These are phyloP conservation scores for Erethizon dorsatum DNA, from an alignment of 2,797 vertebrate genomes.

Conservation along the genomic window DNA sequence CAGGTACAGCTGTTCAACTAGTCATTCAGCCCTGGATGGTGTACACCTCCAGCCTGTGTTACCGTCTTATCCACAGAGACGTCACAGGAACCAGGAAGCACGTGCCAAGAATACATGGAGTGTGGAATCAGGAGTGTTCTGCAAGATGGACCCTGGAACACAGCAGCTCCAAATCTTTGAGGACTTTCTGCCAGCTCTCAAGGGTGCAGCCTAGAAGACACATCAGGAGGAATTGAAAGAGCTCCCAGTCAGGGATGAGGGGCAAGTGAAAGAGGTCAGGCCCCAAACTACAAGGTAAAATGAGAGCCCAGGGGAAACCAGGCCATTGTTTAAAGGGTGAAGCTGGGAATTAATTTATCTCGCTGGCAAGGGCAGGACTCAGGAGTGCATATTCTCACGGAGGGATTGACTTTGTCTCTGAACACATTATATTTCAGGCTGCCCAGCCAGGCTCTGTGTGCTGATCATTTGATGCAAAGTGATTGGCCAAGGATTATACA, in stretches of 20 bases:
- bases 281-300: neutral
- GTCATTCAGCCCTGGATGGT: neutral
- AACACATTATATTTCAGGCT: no score
- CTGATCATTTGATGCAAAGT: neutral
- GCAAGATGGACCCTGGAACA: neutral
- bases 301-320: neutral
- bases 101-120: neutral
- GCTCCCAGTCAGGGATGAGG: neutral
- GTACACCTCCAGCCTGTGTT: neutral
- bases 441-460: neutral
- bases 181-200: neutral
- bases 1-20: neutral
- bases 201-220: neutral
- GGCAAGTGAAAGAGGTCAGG: neutral
- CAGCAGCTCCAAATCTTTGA: neutral
- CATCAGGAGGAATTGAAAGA: neutral
- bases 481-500: neutral
- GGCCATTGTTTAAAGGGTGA: neutral
- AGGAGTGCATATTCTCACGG: accelerated
- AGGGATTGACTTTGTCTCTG: neutral
- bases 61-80: neutral
- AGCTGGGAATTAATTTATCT: neutral
- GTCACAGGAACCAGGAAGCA: neutral
- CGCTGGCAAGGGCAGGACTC: neutral
- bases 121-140: neutral